phyloP scores from a whole-genome alignment of 1,140 invertebrate species.

The Papilio aristodemus region DNA sequence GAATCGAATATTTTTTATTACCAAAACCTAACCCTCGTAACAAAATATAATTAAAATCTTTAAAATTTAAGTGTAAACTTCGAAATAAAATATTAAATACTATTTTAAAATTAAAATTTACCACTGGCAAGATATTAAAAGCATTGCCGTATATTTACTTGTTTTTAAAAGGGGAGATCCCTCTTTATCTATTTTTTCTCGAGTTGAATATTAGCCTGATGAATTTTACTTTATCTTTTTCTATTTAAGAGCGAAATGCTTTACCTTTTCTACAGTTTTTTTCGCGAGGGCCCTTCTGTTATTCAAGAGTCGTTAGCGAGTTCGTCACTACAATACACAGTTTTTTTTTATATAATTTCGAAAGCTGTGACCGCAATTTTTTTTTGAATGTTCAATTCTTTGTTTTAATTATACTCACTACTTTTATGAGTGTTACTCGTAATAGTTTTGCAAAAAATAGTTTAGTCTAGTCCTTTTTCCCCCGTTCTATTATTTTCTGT shows the following conservation, averaged over 20 bases:
- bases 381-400: conserved; percentile 33
- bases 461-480: too few species aligned
- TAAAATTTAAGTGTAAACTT: neutral
- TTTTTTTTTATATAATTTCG: conserved; percentile 48
- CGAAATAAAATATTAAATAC: neutral
- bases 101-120: neutral
- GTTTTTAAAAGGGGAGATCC: neutral
- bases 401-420: neutral
- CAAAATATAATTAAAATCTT: neutral
- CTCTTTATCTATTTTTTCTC: conserved; percentile 11
- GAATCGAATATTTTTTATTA: neutral
- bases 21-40: neutral
- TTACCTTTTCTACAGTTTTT: conserved; percentile 45
- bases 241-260: conserved; percentile 31
- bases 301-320: conserved; percentile 56
- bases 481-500: too few species aligned
- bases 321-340: conserved; percentile 42
- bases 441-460: neutral
- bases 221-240: conserved; percentile 25
- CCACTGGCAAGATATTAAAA: neutral
- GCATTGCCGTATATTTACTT: neutral
- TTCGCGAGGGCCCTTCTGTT: conserved; percentile 48
- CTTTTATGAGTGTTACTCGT: neutral
- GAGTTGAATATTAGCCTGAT: conserved; percentile 25
- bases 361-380: conserved; percentile 41